A percentile compares a stretch with the other conserved stretches of the same genome.
phyloP scores from a whole-genome alignment of 2,888 invertebrate species.

The Hydrotaea diabolus region DNA sequence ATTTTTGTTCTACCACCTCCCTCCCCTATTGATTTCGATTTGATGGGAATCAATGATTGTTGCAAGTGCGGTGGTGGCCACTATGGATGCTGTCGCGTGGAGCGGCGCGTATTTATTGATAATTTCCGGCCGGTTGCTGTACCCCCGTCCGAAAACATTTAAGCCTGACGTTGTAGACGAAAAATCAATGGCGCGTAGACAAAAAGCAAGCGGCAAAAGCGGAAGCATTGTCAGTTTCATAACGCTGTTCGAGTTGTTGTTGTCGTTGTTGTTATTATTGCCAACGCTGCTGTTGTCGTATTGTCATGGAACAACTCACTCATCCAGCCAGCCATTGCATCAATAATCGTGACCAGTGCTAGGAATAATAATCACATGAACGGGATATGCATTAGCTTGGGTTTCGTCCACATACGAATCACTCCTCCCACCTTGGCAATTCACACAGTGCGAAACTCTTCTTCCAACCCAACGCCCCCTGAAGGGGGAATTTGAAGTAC shows the following conservation, averaged over 20 bases:
- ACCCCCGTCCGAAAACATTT: background rate
- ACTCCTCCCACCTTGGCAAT: background rate
- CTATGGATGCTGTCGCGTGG: conserved; percentile 50
- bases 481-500: background rate
- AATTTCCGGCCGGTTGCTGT: conserved; percentile 72
- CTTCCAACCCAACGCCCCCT: background rate
- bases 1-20: conserved; percentile 7
- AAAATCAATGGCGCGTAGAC: conserved; percentile 65
- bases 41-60: conserved; percentile 25
- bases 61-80: too few species aligned
- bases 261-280: conserved; percentile 25
- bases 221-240: conserved; percentile 64
- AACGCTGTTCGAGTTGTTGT: conserved; percentile 42
- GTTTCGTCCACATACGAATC: background rate
- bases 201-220: conserved; percentile 48
- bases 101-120: conserved; percentile 78
- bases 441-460: conserved; percentile 9
- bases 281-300: too few species aligned
- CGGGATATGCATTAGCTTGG: conserved; percentile 35
- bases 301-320: conserved; percentile 31
- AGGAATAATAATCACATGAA: conserved; percentile 44
- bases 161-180: conserved; percentile 38
- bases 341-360: conserved; percentile 38
- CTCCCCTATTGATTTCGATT: conserved; percentile 37
- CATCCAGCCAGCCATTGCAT: conserved; percentile 54